Conservation (phyloP, 2,113 vertebrate genomes). For the Zosterops hypoxanthus region DNA sequence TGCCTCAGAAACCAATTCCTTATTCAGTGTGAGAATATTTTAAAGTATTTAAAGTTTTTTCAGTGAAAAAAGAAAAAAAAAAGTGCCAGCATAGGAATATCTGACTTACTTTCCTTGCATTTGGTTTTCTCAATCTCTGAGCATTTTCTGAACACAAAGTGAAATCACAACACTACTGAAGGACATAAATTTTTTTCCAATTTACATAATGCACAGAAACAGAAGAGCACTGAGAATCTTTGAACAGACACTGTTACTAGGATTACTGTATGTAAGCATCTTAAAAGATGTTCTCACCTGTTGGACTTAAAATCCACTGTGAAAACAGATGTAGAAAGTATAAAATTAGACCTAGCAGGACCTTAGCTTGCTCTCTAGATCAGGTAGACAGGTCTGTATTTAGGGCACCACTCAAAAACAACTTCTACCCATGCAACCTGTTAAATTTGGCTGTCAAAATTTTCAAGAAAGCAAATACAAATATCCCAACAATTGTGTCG, state of each 20-base stretch:
- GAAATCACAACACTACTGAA: background rate
- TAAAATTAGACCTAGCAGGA: background rate
- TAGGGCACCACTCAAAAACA: background rate
- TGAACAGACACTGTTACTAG: background rate
- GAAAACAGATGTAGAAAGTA: background rate
- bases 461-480: background rate
- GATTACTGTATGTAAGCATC: background rate
- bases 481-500: background rate
- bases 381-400: background rate
- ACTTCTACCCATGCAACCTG: background rate
- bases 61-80: background rate
- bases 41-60: background rate
- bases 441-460: background rate
- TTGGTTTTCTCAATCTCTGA: background rate
- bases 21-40: background rate
- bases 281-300: background rate
- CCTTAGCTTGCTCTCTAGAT: background rate
- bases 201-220: background rate
- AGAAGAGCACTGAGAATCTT: background rate
- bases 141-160: background rate
- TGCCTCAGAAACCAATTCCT: background rate
- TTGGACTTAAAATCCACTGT: background rate
- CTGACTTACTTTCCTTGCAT: background rate
- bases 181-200: background rate
- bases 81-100: background rate